Base-by-base conservation (phyloP, 35 echinoderm and acorn worm genomes). In the Diadema setosum region DNA sequence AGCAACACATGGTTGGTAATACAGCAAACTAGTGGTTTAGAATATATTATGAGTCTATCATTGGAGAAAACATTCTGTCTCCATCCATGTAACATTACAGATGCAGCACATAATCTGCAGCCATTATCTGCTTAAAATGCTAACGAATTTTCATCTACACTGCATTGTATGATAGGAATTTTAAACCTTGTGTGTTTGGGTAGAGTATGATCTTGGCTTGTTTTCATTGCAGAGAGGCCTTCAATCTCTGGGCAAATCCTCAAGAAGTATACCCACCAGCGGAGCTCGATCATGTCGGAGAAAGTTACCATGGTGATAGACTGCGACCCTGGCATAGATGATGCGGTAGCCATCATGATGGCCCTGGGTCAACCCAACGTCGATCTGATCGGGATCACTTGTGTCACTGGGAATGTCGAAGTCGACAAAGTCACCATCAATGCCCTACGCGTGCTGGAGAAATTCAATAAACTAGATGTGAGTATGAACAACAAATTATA, bases 381-480 rank as follows among this genome's bases (percentile, higher is more conserved):
- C 2, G 85, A 98, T 48, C 8, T 98, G 5, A 32, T 91, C 4
- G 95, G 30, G 12, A 81, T 98, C 40, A 94, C 95, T 3, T 98
- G 95, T 69, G 95, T 98, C 52, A 78, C 69, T 50, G 95, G 95
- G 23, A 98, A 98, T 78, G 87, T 89, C n/a, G 52, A 56, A 7
- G n/a, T 94, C 16, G 65, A 91, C 36, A 91, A 98, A 52, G 91
- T 98, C 3, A 11, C 80, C 33, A 55, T 21, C 12, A 98, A 98
- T 84, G 65, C 88, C 11, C 76, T 89, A 25, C 84, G 92, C 63
- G 70, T 93, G 18, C 49, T 98, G 55, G 74, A 84, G 42, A 45
- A 88, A 25, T 83, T 52, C 14, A 34, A 91, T 24, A 87, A 73
- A 76, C 46, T 74, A 37, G 91, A 98, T 87, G 95, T 98, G 61